These are phyloP conservation scores for Monoplex corrugatus DNA, from an alignment of 2,888 invertebrate species.

Conservation along the genomic window DNA sequence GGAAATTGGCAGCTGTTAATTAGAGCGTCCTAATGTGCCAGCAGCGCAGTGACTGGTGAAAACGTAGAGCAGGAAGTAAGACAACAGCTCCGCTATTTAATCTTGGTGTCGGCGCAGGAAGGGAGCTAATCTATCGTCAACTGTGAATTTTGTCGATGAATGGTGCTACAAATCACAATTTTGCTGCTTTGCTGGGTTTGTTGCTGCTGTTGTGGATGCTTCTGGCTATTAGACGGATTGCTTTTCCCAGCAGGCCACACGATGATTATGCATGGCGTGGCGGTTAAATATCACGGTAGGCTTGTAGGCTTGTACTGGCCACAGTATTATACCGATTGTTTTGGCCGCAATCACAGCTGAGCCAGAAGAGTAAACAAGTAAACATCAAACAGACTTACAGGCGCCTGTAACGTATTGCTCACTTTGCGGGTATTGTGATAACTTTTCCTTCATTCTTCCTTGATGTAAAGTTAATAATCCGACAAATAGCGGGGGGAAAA, in stretches of 20 bases:
- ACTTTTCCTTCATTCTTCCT: too few species aligned
- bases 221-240: slow-evolving; percentile 31
- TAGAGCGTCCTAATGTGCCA: slow-evolving; percentile 38
- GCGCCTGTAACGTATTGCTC: too few species aligned
- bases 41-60: slow-evolving; percentile 7
- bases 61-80: slow-evolving; percentile 48
- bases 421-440: too few species aligned
- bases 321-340: too few species aligned
- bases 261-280: too few species aligned
- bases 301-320: too few species aligned
- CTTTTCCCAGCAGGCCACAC: background rate
- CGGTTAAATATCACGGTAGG: too few species aligned
- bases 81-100: slow-evolving; percentile 35
- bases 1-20: slow-evolving; percentile 45
- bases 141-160: slow-evolving; percentile 20
- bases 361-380: too few species aligned
- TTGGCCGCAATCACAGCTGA: too few species aligned
- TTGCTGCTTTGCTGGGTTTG: background rate
- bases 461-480: too few species aligned
- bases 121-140: slow-evolving; percentile 38
- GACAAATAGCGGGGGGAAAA: too few species aligned
- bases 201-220: background rate
- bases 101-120: background rate
- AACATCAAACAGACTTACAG: too few species aligned
- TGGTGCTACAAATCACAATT: slow-evolving; percentile 8